Percentiles rank a stretch among this genome's conserved stretches.
These are phyloP conservation scores for Electrophaes corylata DNA, from an alignment of 2,888 invertebrate species.

Conservation along the genomic window DNA sequence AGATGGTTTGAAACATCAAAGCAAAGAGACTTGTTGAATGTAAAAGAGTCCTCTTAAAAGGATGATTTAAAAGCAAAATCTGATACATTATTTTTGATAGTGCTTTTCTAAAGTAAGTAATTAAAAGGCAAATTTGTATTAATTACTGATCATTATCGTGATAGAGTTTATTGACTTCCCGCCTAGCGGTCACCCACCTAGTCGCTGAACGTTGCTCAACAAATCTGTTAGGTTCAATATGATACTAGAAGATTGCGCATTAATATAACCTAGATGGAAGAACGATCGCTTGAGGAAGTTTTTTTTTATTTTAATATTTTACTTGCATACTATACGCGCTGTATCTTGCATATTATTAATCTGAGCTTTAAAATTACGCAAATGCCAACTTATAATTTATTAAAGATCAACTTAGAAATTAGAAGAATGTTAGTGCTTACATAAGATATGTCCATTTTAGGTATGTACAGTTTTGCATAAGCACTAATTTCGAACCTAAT, in stretches of 20 bases:
- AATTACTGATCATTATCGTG: neutral
- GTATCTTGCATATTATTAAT: conserved; percentile 10
- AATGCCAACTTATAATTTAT: conserved; percentile 7
- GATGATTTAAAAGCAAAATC: too few species aligned
- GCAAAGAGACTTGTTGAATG: neutral
- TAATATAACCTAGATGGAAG: neutral
- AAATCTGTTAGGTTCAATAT: neutral
- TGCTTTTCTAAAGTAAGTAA: neutral
- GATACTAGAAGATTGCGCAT: neutral
- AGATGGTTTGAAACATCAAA: neutral
- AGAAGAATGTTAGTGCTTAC: conserved; percentile 13
- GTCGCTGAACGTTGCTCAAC: neutral
- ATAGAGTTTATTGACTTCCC: neutral
- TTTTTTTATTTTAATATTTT: neutral
- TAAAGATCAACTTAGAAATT: neutral
- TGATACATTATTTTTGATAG: neutral
- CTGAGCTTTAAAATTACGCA: conserved; percentile 1
- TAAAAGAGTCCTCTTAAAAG: too few species aligned
- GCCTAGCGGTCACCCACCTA: neutral
- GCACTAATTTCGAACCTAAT: neutral
- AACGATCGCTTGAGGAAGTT: neutral
- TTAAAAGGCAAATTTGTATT: neutral
- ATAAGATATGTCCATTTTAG: too few species aligned
- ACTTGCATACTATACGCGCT: neutral
- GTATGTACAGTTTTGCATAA: neutral